Percentiles rank a stretch among this genome's conserved stretches.
These are phyloP conservation scores for Macrotis lagotis DNA, from an alignment of 2,113 vertebrate genomes.

Conservation along the genomic window DNA sequence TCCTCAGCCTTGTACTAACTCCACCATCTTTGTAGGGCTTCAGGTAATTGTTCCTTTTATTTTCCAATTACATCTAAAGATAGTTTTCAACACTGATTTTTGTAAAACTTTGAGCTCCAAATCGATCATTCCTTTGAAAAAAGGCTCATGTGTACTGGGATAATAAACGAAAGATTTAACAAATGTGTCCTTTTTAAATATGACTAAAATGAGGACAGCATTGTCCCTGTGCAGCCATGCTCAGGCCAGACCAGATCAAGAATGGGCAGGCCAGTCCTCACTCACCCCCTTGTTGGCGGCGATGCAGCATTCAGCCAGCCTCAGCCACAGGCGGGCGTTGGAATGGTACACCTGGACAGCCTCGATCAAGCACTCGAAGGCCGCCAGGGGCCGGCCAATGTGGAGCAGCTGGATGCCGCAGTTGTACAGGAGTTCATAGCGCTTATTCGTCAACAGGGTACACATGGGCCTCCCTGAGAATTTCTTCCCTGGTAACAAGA, in stretches of 20 bases:
- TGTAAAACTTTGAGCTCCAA: too few relatives aligned
- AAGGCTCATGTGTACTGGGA: neutral
- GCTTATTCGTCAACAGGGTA: constrained; percentile 94
- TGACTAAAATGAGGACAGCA: neutral
- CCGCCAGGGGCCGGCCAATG: constrained; percentile 94
- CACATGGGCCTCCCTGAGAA: constrained; percentile 98
- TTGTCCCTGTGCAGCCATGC: neutral
- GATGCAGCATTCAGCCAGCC: constrained; percentile 98
- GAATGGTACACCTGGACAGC: constrained; percentile 98
- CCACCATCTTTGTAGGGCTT: neutral
- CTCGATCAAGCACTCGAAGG: constrained; percentile 98
- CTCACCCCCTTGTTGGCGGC: constrained; percentile 97
- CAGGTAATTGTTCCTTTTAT: neutral
- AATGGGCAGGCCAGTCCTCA: neutral
- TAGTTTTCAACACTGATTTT: too few relatives aligned
- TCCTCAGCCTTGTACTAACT: neutral
- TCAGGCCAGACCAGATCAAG: too few relatives aligned
- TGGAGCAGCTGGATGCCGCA: constrained; percentile 98
- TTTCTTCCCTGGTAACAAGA: constrained; percentile 87
- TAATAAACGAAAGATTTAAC: neutral
- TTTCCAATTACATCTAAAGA: too few relatives aligned
- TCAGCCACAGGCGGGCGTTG: constrained; percentile 96
- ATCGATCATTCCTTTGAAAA: too few relatives aligned
- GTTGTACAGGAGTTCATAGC: constrained; percentile 97
- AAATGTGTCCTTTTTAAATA: neutral